Conservation (phyloP, 2,797 vertebrate species). For the Trachops cirrhosus region DNA sequence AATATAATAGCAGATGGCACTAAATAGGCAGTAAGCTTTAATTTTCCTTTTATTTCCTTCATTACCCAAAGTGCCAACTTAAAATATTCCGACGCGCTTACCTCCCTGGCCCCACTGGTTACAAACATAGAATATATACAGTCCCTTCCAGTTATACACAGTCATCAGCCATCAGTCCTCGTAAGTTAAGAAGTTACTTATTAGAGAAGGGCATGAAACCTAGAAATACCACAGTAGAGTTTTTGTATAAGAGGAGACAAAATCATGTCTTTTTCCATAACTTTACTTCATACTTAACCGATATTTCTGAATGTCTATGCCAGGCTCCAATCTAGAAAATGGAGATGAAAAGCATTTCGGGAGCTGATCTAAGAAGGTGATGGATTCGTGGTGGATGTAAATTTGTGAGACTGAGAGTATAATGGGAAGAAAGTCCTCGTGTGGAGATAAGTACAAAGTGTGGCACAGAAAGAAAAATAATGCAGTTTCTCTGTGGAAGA, state of each 20-base stretch:
- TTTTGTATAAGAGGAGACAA: neutral
- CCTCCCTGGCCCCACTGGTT: neutral
- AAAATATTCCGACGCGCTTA: constrained; percentile 17
- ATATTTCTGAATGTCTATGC: neutral
- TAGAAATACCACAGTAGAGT: neutral
- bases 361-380: neutral
- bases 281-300: neutral
- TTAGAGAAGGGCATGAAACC: neutral
- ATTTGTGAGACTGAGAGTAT: neutral
- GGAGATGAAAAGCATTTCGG: neutral
- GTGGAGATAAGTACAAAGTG: constrained; percentile 19
- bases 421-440: neutral
- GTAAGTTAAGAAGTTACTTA: neutral
- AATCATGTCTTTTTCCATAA: neutral
- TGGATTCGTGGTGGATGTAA: neutral
- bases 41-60: constrained; percentile 50
- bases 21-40: constrained; percentile 57
- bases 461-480: neutral
- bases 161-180: neutral
- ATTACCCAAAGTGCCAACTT: constrained; percentile 57
- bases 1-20: constrained; percentile 46
- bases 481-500: constrained; percentile 4
- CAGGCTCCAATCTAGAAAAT: neutral
- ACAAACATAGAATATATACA: neutral
- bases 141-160: neutral